Evolutionary conservation across 2,888 invertebrate species (phyloP), one percentile per base, ranked within the genome.

Genomic region (Hetaerina titia): DNA sequence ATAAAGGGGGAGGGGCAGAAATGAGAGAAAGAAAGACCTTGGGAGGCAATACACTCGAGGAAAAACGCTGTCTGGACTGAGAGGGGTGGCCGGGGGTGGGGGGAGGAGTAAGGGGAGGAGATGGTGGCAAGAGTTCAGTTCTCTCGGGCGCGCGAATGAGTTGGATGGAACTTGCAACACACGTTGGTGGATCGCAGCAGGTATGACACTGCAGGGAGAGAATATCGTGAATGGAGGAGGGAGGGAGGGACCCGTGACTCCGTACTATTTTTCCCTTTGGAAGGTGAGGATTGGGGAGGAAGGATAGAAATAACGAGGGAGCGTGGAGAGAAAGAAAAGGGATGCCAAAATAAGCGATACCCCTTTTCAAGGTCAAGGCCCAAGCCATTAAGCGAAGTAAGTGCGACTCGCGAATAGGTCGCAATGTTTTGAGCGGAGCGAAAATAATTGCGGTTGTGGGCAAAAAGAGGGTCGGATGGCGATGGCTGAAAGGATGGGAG

Each of bases 21-120:
- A n/a, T 89, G 89, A 57, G 89, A 45, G 31, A 31, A 31, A 92
- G 63, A 63, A 22, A 92, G 92, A 69, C 92, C 92, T 92, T 92
- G 92, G 74, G 15, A 92, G 22, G 92, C 69, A 92, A 74, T 92
- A 56, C 22, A 69, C 69, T 56, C 56, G n/a, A 74, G 13, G 69
- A n/a, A 69, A 92, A 58, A n/a, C 11, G 22, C n/a, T n/a, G 57
- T 19, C 22, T 56, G 92, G 56, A n/a, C 56, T 11, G 92, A 56
- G 69, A 69, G 6, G 56, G n/a, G 15, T 11, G 22, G n/a, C 9
- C 57, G 89, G 89, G 57, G 58, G 31, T 57, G n/a, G 0, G 22
- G 45, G n/a, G 31, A 9, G 45, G 56, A 5, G 57, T 56, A n/a
- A 13, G 60, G n/a, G 60, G 31, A 31, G 58, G 90, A n/a, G 69